Evolutionary conservation across 2,113 vertebrate genomes (phyloP).

Genomic region (Sinocyclocheilus rhinocerous): DNA sequence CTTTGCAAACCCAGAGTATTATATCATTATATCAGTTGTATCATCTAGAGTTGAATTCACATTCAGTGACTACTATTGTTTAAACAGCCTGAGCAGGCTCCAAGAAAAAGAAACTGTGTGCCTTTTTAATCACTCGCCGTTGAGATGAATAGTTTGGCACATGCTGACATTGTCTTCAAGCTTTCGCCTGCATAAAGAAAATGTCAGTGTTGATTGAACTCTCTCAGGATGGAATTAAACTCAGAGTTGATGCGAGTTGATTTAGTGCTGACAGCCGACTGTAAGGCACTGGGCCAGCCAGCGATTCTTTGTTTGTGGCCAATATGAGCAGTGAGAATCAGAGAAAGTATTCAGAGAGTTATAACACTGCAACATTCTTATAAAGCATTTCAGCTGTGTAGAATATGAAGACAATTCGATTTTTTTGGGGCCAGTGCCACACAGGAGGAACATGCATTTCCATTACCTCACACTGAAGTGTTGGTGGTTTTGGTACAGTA

Average conservation of each 20-base stretch:
- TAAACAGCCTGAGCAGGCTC: slow-evolving; percentile 69
- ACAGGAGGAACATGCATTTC: slow-evolving; percentile 55
- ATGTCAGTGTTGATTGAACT: slow-evolving; percentile 25
- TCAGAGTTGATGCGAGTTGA: slow-evolving; percentile 1
- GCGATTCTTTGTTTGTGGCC: slow-evolving; percentile 39
- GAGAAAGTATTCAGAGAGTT: too few relatives aligned
- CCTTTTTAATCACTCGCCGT: slow-evolving; percentile 73
- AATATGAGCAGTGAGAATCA: not conserved
- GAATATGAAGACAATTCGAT: not conserved
- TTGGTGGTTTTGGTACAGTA: not conserved
- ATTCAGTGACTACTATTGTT: slow-evolving; percentile 68
- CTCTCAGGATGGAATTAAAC: slow-evolving; percentile 6
- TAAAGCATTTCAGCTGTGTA: slow-evolving; percentile 8
- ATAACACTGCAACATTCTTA: not conserved
- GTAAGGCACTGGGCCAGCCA: slow-evolving; percentile 27
- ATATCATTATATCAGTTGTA: slow-evolving; percentile 27
- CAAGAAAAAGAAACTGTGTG: slow-evolving; percentile 71
- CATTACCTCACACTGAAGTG: slow-evolving; percentile 67
- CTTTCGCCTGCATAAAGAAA: slow-evolving; percentile 19
- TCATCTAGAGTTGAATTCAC: slow-evolving; percentile 66
- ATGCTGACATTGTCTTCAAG: slow-evolving; percentile 31
- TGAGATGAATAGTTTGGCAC: slow-evolving; percentile 59
- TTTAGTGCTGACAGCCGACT: slow-evolving; percentile 27
- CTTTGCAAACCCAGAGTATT: slow-evolving; percentile 58
- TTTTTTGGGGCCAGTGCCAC: slow-evolving; percentile 57